Conservation (phyloP, 2,113 vertebrate genomes). For the Percopsis transmontana region DNA sequence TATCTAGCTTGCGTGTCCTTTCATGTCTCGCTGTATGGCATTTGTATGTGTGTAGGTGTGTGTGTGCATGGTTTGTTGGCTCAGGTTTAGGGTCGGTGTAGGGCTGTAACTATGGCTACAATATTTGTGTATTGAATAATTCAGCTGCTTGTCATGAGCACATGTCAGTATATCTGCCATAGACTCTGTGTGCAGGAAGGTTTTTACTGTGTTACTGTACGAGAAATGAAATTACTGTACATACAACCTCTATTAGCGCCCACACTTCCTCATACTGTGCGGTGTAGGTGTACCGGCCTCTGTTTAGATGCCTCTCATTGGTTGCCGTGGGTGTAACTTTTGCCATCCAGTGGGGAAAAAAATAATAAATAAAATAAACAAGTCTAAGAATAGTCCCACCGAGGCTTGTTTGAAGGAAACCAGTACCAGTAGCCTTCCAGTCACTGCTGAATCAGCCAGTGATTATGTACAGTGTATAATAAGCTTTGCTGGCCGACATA, state of each 20-base stretch:
- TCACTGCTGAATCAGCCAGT: conserved; percentile 12
- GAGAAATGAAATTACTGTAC: neutral
- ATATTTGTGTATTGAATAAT: conserved; percentile 2
- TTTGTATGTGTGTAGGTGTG: conserved; percentile 8
- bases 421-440: conserved; percentile 22
- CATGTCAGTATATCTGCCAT: neutral
- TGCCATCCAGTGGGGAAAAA: conserved; percentile 30
- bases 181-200: too few relatives aligned
- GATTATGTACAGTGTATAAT: neutral
- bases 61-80: neutral
- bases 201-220: conserved; percentile 9
- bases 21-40: neutral
- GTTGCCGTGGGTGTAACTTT: conserved; percentile 49
- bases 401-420: conserved; percentile 21
- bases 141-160: neutral
- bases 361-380: too few relatives aligned
- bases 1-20: conserved; percentile 9
- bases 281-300: conserved; percentile 46
- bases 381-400: conserved; percentile 23
- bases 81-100: neutral
- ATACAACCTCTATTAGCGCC: conserved; percentile 28
- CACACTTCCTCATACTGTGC: conserved; percentile 27
- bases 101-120: neutral
- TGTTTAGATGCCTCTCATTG: conserved; percentile 54
- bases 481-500: neutral